A percentile compares a stretch with the other conserved stretches of the same genome.
Conservation (phyloP, 2,797 vertebrate species). For the Melanotaenia trifasciata region DNA sequence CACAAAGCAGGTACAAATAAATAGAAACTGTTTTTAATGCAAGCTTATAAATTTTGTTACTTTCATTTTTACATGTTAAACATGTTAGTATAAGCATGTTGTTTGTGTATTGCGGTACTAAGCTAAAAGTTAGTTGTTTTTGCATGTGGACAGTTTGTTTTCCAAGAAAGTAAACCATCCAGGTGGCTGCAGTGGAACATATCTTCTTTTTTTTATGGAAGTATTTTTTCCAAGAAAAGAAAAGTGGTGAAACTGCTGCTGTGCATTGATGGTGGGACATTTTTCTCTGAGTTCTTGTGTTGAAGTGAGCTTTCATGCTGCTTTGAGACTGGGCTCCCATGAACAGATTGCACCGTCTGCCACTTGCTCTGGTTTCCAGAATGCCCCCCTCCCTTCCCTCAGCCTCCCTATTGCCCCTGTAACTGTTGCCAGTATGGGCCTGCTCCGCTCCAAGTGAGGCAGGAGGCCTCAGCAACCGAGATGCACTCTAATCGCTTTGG, state of each 20-base stretch:
- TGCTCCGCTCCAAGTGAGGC: conserved; percentile 68
- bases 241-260: conserved; percentile 33
- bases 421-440: conserved; percentile 73
- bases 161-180: background rate
- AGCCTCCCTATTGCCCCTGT: conserved; percentile 56
- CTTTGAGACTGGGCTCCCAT: conserved; percentile 68
- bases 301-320: conserved; percentile 70
- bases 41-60: background rate
- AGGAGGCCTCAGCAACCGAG: conserved; percentile 75
- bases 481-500: conserved; percentile 78
- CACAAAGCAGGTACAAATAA: conserved; percentile 89
- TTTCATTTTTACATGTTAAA: background rate
- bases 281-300: conserved; percentile 59
- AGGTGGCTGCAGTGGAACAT: background rate
- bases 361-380: conserved; percentile 75
- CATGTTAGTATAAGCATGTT: fast-evolving
- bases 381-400: conserved; percentile 45
- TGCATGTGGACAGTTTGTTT: background rate
- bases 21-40: background rate
- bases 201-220: background rate
- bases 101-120: background rate
- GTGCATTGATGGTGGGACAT: conserved; percentile 43
- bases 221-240: conserved; percentile 10
- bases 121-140: background rate
- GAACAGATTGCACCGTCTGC: conserved; percentile 85